Evolutionary conservation across 2,113 vertebrate species (phyloP).

Genomic region (Chloroceryle aenea): DNA sequence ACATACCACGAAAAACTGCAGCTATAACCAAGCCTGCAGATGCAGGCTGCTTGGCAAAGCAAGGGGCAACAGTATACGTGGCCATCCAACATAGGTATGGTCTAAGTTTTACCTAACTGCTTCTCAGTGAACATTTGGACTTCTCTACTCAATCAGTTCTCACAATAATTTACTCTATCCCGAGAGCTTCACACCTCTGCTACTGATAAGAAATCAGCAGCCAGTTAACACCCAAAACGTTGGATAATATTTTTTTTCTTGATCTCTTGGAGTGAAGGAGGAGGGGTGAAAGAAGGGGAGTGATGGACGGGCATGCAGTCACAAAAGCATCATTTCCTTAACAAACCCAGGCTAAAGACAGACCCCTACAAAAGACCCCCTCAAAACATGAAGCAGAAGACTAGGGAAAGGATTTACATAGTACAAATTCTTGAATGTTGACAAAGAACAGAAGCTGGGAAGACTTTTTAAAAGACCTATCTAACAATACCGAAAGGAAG

Average conservation of each 20-base stretch:
- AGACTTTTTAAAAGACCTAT: neutral
- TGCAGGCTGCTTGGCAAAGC: neutral
- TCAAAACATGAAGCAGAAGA: neutral
- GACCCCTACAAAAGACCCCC: neutral
- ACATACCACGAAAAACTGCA: neutral
- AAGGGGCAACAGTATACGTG: fast-evolving
- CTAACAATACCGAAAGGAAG: neutral
- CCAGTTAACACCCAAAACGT: neutral
- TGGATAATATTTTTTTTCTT: neutral
- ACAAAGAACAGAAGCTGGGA: neutral
- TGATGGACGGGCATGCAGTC: neutral
- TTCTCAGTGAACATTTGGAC: neutral
- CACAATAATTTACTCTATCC: neutral
- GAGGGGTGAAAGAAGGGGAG: neutral
- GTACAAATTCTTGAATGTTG: neutral
- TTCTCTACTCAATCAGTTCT: neutral
- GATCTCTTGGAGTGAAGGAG: neutral
- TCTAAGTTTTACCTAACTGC: neutral
- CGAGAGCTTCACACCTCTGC: neutral
- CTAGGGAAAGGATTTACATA: neutral
- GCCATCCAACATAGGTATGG: neutral
- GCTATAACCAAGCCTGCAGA: neutral
- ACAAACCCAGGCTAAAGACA: neutral
- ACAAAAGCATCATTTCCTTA: neutral
- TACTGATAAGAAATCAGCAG: fast-evolving